Conservation (phyloP, 2,888 invertebrate genomes). For the Villa cingulata region DNA sequence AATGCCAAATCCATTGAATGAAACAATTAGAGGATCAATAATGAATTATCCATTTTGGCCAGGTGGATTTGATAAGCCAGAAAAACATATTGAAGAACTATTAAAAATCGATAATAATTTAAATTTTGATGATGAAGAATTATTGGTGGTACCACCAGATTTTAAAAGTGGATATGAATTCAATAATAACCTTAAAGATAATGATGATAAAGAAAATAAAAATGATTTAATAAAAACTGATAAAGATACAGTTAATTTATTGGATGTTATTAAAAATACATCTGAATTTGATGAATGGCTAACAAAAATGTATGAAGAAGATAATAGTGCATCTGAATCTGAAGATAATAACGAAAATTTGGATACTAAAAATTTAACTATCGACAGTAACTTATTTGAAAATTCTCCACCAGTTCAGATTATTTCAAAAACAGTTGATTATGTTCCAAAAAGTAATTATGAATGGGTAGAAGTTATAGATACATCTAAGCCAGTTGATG, state of each 20-base stretch:
- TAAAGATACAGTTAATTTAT: constrained; percentile 25
- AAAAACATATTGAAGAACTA: constrained; percentile 14
- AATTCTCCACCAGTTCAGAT: constrained; percentile 38
- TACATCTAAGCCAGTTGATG: constrained; percentile 46
- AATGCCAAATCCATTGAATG: constrained; percentile 56
- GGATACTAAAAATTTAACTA: constrained; percentile 4
- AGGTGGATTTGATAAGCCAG: constrained; percentile 57
- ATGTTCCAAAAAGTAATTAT: constrained; percentile 32
- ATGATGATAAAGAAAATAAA: constrained; percentile 15
- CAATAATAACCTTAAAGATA: constrained; percentile 22
- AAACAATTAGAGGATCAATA: constrained; percentile 60
- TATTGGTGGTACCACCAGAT: constrained; percentile 53
- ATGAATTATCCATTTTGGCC: constrained; percentile 81
- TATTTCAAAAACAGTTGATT: constrained; percentile 30
- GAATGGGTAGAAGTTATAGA: constrained; percentile 86
- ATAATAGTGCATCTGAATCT: constrained; percentile 6
- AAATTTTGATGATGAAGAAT: constrained; percentile 33
- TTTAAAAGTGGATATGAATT: constrained; percentile 46
- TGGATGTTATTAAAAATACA: constrained; percentile 27
- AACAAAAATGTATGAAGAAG: constrained; percentile 19
- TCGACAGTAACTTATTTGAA: constrained; percentile 29
- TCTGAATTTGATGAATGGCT: constrained; percentile 31
- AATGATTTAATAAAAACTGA: constrained; percentile 5
- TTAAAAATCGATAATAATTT: not conserved
- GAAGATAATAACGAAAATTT: constrained; percentile 16